Percentiles rank a stretch among this genome's conserved stretches.
These are phyloP conservation scores for Biston stratarius DNA, from an alignment of 2,888 invertebrate species.

Conservation along the genomic window DNA sequence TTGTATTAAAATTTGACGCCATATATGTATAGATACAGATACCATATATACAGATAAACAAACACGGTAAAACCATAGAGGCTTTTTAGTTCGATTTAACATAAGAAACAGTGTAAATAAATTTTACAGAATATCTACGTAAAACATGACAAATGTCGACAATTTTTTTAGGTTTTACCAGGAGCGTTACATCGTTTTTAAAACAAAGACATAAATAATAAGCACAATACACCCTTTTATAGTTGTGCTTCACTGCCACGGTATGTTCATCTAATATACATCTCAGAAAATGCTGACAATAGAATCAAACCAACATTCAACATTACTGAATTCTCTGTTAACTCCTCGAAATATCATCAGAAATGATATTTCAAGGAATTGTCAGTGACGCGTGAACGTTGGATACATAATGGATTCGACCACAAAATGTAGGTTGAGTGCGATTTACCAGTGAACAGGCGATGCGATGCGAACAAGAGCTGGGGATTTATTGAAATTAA, in stretches of 20 bases:
- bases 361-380: slow-evolving; percentile 25
- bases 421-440: slow-evolving; percentile 18
- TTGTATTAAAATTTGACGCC: too few relatives aligned
- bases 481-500: slow-evolving; percentile 12
- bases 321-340: slow-evolving; percentile 13
- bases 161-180: too few relatives aligned
- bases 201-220: background rate
- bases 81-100: too few relatives aligned
- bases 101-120: too few relatives aligned
- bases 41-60: too few relatives aligned
- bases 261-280: background rate
- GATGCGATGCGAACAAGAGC: slow-evolving; percentile 9
- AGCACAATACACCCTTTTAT: background rate
- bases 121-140: too few relatives aligned
- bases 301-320: slow-evolving; percentile 9
- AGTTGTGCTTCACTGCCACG: background rate
- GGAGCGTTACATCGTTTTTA: too few relatives aligned
- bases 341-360: slow-evolving; percentile 24
- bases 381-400: slow-evolving; percentile 26
- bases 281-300: slow-evolving; percentile 10
- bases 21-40: too few relatives aligned
- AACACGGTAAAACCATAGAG: too few relatives aligned
- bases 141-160: too few relatives aligned
- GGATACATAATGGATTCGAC: slow-evolving; percentile 31
- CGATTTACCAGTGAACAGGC: background rate